Percentiles rank a stretch among this genome's conserved stretches.
Evolutionary conservation across 2,113 vertebrate genomes (phyloP).

Genomic region (Catharus bicknelli): DNA sequence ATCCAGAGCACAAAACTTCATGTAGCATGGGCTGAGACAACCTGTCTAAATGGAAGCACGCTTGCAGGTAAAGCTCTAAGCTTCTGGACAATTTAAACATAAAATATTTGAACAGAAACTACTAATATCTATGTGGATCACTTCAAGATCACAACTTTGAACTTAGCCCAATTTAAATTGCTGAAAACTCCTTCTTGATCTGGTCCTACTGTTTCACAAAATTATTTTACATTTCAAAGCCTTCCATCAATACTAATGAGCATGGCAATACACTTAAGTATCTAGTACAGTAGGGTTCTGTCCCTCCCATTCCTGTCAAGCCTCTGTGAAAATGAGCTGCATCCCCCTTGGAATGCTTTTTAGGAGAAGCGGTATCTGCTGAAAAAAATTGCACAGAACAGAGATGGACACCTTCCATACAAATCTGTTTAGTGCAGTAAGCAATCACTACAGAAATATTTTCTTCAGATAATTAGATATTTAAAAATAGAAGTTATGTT

Average conservation of each 20-base stretch:
- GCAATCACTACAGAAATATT: not conserved
- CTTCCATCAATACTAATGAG: not conserved
- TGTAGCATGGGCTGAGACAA: not conserved
- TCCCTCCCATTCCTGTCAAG: not conserved
- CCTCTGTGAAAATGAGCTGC: not conserved
- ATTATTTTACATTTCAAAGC: not conserved
- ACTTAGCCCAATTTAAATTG: not conserved
- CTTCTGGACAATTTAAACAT: not conserved
- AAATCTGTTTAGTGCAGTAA: not conserved
- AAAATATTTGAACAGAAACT: not conserved
- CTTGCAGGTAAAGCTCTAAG: not conserved
- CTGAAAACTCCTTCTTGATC: not conserved
- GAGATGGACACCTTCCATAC: not conserved
- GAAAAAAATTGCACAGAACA: not conserved
- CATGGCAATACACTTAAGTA: accelerated
- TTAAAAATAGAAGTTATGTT: slow-evolving; percentile 22
- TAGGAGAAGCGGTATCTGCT: not conserved
- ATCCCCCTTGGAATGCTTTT: not conserved
- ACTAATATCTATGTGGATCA: accelerated
- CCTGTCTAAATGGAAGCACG: accelerated
- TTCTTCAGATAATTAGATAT: slow-evolving; percentile 36
- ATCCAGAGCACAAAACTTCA: not conserved
- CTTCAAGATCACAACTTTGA: not conserved
- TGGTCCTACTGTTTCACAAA: not conserved
- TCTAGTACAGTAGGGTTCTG: not conserved